phyloP scores from a whole-genome alignment of 2,797 vertebrate species.

The Rhinatrema bivittatum region DNA sequence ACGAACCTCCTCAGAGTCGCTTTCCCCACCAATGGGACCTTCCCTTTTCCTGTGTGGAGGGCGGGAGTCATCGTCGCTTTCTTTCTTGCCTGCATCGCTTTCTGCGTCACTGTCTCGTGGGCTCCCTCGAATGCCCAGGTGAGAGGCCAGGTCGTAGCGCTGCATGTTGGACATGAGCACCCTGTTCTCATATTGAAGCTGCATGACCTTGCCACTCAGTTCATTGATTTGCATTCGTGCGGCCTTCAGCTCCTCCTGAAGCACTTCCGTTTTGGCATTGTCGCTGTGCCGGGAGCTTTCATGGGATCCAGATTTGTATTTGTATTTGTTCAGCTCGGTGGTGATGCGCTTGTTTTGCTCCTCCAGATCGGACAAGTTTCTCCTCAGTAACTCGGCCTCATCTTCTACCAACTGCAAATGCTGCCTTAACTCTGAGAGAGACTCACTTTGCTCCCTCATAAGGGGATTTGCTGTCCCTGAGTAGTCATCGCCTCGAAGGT shows the following conservation, averaged over 20 bases:
- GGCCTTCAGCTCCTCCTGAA: conserved; percentile 92
- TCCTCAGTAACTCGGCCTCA: conserved; percentile 87
- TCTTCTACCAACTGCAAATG: conserved; percentile 96
- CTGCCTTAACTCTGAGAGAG: conserved; percentile 85
- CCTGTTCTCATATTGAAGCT: conserved; percentile 95
- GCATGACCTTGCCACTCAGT: conserved; percentile 96
- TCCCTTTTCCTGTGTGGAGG: conserved; percentile 94
- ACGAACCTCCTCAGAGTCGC: conserved; percentile 90
- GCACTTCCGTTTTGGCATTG: conserved; percentile 73
- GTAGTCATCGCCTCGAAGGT: conserved; percentile 87
- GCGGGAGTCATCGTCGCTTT: conserved; percentile 81
- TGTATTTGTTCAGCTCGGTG: conserved; percentile 88
- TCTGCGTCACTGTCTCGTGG: conserved; percentile 92
- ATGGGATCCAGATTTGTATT: conserved; percentile 85
- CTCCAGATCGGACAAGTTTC: conserved; percentile 89
- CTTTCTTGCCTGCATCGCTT: conserved; percentile 86
- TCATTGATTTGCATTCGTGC: conserved; percentile 94
- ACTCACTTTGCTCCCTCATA: conserved; percentile 83
- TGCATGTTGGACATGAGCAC: conserved; percentile 98
- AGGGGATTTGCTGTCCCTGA: conserved; percentile 67
- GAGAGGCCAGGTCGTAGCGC: conserved; percentile 93
- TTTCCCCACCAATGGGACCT: conserved; percentile 93
- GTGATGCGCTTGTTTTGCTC: conserved; percentile 94
- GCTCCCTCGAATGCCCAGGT: conserved; percentile 85
- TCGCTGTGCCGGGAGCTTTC: conserved; percentile 82